Conservation (phyloP, 2,888 invertebrate genomes). For the Cryptocephalus primarius region DNA sequence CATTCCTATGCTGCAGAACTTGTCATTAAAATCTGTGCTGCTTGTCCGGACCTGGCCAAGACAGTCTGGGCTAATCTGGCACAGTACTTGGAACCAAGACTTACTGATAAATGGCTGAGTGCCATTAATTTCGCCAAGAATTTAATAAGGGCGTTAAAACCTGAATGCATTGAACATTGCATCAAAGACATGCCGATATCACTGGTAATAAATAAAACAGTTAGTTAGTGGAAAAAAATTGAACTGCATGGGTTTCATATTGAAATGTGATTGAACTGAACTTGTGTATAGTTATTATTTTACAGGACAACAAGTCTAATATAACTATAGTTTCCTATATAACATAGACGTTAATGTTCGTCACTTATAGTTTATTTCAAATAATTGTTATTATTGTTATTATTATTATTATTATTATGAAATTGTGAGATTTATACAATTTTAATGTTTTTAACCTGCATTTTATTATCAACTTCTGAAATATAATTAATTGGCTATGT, state of each 20-base stretch:
- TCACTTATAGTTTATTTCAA: background rate
- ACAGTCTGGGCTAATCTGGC: constrained; percentile 49
- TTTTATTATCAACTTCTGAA: too few relatives aligned
- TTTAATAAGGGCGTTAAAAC: constrained; percentile 39
- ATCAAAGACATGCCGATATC: constrained; percentile 26
- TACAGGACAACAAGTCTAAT: background rate
- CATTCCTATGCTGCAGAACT: constrained; percentile 52
- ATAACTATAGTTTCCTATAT: too few relatives aligned
- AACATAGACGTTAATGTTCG: too few relatives aligned
- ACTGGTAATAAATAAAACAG: background rate
- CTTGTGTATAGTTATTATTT: background rate
- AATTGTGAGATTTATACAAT: background rate
- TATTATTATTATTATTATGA: background rate
- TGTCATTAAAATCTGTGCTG: constrained; percentile 49
- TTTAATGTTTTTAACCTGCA: too few relatives aligned
- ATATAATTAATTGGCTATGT: too few relatives aligned
- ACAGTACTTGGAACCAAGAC: constrained; percentile 48
- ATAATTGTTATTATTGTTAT: background rate
- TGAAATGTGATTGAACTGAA: too few relatives aligned
- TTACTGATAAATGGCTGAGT: constrained; percentile 44
- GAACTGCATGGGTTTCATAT: too few relatives aligned
- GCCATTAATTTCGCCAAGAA: constrained; percentile 39
- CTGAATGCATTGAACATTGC: constrained; percentile 40
- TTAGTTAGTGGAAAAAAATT: too few relatives aligned
- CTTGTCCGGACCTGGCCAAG: constrained; percentile 63